Evolutionary conservation across 2,888 invertebrate genomes (phyloP), one percentile per base, ranked within the genome.

Genomic region (Callimorpha dominula): DNA sequence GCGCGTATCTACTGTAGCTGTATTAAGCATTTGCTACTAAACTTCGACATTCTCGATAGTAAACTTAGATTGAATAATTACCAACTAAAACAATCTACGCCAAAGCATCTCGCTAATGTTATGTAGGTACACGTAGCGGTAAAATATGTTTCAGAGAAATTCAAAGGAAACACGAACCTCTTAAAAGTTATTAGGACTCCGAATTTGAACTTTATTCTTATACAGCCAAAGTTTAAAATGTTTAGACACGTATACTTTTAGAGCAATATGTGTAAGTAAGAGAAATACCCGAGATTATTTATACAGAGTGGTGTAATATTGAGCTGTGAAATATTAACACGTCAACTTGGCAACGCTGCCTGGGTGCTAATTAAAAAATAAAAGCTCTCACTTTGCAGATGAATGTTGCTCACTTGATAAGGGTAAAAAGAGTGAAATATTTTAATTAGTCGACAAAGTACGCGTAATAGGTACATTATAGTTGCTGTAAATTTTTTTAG

Each of bases 341-440:
- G 77, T 76, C 70, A 78, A 75, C 74, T 75, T 72, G 69, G 78
- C 77, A 76, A 78, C 78, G 78, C 63, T 12, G 20, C 31, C 20
- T 50, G 68, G 70, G 54, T 52, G 78, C 76, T 84, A 86, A 87
- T 88, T 88, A 86, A 78, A 80, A 82, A 85, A 84, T 86, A 86
- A 78, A 78, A 84, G 72, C 75, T 76, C 76, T 73, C 78, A 68
- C 71, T 70, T 76, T 70, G 14, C 68, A 62, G 60, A 74, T 72
- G 69, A 77, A 76, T 71, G 74, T 64, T 65, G 71, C 12, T 69
- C 66, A 65, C 17, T 78, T 72, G 40, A 72, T 79, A 54, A 74
- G 57, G 49, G 62, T 46, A 31, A 60, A 46, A 46, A 46, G n/a
- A 73, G 65, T 68, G 52, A 64, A 15, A 42, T 14, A 15, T 68